Base-by-base conservation (phyloP, 2,113 vertebrate species). In the Mastomys coucha region DNA sequence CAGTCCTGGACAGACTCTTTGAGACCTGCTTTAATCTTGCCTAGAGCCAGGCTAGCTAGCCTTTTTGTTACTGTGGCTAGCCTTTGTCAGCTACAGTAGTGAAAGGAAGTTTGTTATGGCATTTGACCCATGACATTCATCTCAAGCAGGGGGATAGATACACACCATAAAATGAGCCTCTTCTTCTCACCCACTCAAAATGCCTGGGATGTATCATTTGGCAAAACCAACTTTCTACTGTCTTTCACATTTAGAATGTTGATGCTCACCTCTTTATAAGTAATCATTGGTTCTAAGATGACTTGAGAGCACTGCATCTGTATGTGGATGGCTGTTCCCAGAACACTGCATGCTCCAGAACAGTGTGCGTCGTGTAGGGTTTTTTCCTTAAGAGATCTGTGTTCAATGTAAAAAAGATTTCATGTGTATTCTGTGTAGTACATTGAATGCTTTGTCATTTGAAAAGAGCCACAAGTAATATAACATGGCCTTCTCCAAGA, bases 321-420 rank as follows among this genome's bases (percentile, higher is more conserved):
- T 91, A 26, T 51, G 51, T 89, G 56, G 82, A 60, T 91, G 53
- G 51, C 78, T 72, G 1, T 92, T 95, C 60, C 90, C n/a, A 73
- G 63, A 91, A 82, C n/a, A 86, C 65, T 93, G 95, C 96, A 97
- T 95, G 97, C 90, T 69, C 49, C 31, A 92, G 91, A 92, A 92
- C 86, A 58, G 45, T n/a, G 45, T n/a, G 0, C 82, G 53, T 49
- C 33, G 22, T 92, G 19, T 70, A 65, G 88, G 91, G 39, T 56
- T 36, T 95, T 95, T 63, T 94, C 72, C 72, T 73, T 67, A 84
- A 88, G 93, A 91, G 22, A 53, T 85, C 49, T 80, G 0, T 92
- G 39, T 90, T 96, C 87, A 65, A 1, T 82, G 65, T 93, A 86
- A 84, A 96, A 89, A 94, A 77, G 76, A 86, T 60, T 92, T 75